Evolutionary conservation across 2,888 invertebrate species (phyloP), one percentile per base, ranked within the genome.

Genomic region (Furcula furcula): DNA sequence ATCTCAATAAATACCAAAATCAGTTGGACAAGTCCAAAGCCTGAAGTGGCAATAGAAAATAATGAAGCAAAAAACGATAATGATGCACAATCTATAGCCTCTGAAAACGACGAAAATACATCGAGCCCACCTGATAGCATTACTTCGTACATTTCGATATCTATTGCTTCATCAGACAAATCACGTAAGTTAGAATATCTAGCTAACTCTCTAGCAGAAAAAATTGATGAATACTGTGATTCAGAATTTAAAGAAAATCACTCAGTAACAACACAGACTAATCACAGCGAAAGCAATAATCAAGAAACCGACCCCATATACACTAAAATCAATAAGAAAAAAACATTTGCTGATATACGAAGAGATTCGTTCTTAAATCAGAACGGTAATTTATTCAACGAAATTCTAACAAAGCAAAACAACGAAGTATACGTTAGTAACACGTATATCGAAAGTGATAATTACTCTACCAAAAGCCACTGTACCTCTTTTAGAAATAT

Each of bases 171-270:
- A n/a, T 88, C 89, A 16, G 89, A 89, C 25, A 87, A 83, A 51
- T 84, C 88, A 2, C 80, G 89, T 44, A 88, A 89, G 58, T 65
- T 89, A 55, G 89, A 89, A 67, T 82, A 87, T 45, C 74, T 89
- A 40, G 88, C 89, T 14, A 87, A 87, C 55, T 89, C 89, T 2
- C 62, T 89, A 32, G 89, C 89, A 34, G 88, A 89, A 58, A 89
- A 89, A 68, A 89, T 89, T 45, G 89, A 89, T 46, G 89, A 89
- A 61, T 89, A 89, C 58, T 89, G 89, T 53, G 89, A 89, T 53
- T 78, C 82, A 16, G 85, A 87, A 60, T 83, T 77, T 46, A 77
- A 76, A 55, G 85, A 87, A 52, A 77, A 72, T 45, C 54, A 47
- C 39, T 78, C 79, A 4, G 51, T 73, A 22, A 62, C 70, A 41